A percentile compares a stretch with the other conserved stretches of the same genome.
Evolutionary conservation across 2,888 invertebrate genomes (phyloP).

Genomic region (Synanthedon formicaeformis): DNA sequence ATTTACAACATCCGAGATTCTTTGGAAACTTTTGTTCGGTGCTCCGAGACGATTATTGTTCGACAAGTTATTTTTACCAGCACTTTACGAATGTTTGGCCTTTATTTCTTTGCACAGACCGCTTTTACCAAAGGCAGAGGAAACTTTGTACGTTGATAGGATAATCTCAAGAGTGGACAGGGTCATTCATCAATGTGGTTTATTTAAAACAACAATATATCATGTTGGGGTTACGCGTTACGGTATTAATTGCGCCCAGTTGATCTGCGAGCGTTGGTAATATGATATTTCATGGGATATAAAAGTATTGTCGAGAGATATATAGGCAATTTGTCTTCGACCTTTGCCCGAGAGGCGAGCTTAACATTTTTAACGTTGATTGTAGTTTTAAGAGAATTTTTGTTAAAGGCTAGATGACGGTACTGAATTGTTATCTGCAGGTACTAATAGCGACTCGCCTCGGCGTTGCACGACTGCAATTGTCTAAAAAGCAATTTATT

Average conservation of each 20-base stretch:
- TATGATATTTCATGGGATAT: constrained; percentile 6
- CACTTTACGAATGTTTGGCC: neutral
- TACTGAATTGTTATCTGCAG: too few species aligned
- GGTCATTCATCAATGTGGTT: constrained; percentile 31
- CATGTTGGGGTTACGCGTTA: constrained; percentile 20
- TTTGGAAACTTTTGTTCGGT: constrained; percentile 6
- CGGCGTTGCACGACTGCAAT: too few species aligned
- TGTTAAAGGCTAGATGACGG: too few species aligned
- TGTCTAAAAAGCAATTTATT: too few species aligned
- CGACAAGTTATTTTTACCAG: neutral
- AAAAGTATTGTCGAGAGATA: neutral
- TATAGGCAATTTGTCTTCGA: constrained; percentile 20
- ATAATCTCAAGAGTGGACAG: constrained; percentile 11
- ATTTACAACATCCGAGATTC: constrained; percentile 29
- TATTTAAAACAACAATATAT: constrained; percentile 39
- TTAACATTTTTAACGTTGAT: neutral
- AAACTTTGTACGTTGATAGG: neutral
- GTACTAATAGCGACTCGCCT: too few species aligned
- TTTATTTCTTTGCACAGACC: neutral
- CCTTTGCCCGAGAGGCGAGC: constrained; percentile 8
- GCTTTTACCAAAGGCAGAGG: neutral
- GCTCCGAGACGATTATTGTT: neutral
- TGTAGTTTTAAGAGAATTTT: too few species aligned
- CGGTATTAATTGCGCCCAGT: constrained; percentile 18
- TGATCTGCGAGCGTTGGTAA: constrained; percentile 8